A percentile compares a stretch with the other conserved stretches of the same genome.
These are phyloP conservation scores for Micromesistius poutassou DNA, from an alignment of 2,797 vertebrate genomes.

Conservation along the genomic window DNA sequence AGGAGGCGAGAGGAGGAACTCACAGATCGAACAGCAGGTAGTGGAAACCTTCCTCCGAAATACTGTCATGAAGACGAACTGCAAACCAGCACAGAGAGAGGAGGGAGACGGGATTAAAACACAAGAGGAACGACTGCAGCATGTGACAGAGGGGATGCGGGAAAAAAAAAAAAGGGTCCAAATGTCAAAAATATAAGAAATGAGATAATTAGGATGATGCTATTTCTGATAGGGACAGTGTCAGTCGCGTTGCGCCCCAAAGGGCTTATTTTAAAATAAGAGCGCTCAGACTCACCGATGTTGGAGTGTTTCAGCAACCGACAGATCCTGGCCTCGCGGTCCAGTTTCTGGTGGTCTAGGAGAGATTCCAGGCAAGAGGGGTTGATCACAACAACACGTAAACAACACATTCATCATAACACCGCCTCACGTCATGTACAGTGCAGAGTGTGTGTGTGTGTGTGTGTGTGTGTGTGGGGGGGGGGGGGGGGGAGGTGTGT, in stretches of 20 bases:
- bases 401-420: background rate
- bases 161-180: background rate
- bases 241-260: background rate
- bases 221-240: background rate
- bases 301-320: constrained; percentile 84
- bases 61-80: constrained; percentile 96
- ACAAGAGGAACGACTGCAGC: background rate
- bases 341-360: constrained; percentile 95
- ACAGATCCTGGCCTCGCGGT: constrained; percentile 95
- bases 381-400: too few species aligned
- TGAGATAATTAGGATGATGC: background rate
- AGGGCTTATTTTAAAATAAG: background rate
- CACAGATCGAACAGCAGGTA: constrained; percentile 94
- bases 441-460: background rate
- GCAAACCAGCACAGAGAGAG: constrained; percentile 36
- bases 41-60: constrained; percentile 94
- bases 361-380: constrained; percentile 21
- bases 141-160: background rate
- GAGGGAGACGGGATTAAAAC: background rate
- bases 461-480: constrained; percentile 3
- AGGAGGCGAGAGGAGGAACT: constrained; percentile 55
- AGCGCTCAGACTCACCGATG: constrained; percentile 64
- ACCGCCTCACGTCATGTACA: background rate
- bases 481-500: background rate
- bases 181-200: background rate